Conservation (phyloP, 2,797 vertebrate species). For the Amblyopsis hoosieri region DNA sequence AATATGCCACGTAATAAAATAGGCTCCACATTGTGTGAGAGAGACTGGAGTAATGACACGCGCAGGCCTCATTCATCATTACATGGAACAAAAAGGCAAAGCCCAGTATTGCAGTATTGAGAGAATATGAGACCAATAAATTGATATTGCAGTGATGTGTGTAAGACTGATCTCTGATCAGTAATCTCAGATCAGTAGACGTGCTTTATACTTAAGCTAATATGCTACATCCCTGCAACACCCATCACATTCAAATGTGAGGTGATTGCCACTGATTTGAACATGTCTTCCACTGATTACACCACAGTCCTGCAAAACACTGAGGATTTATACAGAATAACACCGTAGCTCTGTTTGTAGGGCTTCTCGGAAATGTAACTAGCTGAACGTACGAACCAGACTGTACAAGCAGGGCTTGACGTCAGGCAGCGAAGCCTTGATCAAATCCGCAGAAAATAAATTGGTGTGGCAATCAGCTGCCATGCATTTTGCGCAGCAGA, state of each 20-base stretch:
- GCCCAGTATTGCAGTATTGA: conserved; percentile 9
- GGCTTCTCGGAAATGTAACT: conserved; percentile 36
- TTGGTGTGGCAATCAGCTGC: conserved; percentile 65
- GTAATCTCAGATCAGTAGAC: neutral
- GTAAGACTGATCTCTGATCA: neutral
- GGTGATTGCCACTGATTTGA: conserved; percentile 53
- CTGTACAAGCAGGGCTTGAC: conserved; percentile 12
- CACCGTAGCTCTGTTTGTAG: conserved; percentile 21
- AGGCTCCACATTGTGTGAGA: too few species aligned
- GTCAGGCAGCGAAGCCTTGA: conserved; percentile 48
- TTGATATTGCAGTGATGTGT: conserved; percentile 3
- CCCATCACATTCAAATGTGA: conserved; percentile 42
- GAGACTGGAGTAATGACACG: conserved; percentile 16
- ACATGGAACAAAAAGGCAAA: conserved; percentile 18
- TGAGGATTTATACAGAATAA: conserved; percentile 20
- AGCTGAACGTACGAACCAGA: conserved; percentile 49
- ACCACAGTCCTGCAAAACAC: conserved; percentile 29
- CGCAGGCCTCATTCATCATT: conserved; percentile 1
- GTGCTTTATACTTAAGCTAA: conserved; percentile 7
- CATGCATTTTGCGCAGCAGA: conserved; percentile 58
- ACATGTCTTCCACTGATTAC: conserved; percentile 47
- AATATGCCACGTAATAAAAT: too few species aligned
- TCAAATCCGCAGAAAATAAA: conserved; percentile 49
- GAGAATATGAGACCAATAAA: neutral
- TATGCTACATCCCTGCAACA: conserved; percentile 19